phyloP scores from a whole-genome alignment of 2,797 vertebrate species.

The Rallus crepitans region DNA sequence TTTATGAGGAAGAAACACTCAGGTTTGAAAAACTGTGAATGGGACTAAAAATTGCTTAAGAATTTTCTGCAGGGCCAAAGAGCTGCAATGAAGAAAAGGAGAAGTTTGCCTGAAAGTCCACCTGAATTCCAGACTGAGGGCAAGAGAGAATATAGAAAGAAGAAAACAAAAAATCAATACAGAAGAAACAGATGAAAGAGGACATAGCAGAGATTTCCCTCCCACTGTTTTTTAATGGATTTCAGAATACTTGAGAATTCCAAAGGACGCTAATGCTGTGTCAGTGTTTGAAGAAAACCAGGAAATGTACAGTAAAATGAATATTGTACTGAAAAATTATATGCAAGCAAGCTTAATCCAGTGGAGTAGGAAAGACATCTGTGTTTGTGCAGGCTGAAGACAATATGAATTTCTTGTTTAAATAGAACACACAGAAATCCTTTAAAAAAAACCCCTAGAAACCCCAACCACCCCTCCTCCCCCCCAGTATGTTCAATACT shows the following conservation, averaged over 20 bases:
- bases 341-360: not conserved
- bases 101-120: not conserved
- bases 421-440: not conserved
- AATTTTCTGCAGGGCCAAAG: not conserved
- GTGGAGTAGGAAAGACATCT: not conserved
- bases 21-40: not conserved
- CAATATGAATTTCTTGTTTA: not conserved
- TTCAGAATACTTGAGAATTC: not conserved
- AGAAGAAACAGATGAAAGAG: not conserved
- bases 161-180: not conserved
- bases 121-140: not conserved
- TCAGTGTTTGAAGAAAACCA: not conserved
- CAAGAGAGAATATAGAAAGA: not conserved
- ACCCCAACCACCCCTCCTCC: too few relatives aligned
- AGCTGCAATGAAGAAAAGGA: not conserved
- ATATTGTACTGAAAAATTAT: not conserved
- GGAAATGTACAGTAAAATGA: not conserved
- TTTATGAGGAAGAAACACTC: not conserved
- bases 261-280: not conserved
- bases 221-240: not conserved
- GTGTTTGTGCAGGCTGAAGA: not conserved
- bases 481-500: not conserved
- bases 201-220: not conserved
- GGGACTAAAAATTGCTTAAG: not conserved
- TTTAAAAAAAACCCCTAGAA: too few relatives aligned